These are phyloP conservation scores for Gallinago media DNA, from an alignment of 2,113 vertebrate species.

Conservation along the genomic window DNA sequence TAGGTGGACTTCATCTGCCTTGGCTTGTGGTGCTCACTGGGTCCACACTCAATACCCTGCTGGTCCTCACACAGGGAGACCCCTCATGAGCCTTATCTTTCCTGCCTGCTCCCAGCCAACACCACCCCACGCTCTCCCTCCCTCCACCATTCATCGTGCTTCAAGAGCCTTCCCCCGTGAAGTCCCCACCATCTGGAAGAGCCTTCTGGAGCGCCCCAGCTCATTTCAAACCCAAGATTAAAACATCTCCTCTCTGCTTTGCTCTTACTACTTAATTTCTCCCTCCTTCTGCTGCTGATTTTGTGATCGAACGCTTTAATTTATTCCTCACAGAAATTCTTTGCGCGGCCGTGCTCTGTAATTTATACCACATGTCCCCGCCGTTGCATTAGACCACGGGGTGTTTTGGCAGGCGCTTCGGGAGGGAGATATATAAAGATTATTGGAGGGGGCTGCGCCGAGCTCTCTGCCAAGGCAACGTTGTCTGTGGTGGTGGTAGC, in stretches of 20 bases:
- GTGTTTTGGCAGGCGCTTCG: constrained; percentile 43
- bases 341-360: not conserved
- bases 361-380: constrained; percentile 52
- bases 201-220: not conserved
- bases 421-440: constrained; percentile 52
- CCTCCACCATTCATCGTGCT: not conserved
- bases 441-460: not conserved
- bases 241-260: constrained; percentile 28
- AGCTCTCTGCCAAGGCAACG: not conserved
- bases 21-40: rapidly evolving
- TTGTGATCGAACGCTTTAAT: constrained; percentile 58
- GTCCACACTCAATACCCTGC: rapidly evolving
- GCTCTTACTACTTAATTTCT: constrained; percentile 34
- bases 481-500: not conserved
- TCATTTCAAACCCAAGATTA: constrained; percentile 21
- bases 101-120: not conserved
- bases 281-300: constrained; percentile 53
- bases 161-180: not conserved
- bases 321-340: constrained; percentile 53
- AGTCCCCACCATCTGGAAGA: not conserved
- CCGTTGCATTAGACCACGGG: not conserved
- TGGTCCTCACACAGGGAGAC: not conserved
- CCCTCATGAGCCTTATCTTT: not conserved
- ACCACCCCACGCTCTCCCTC: not conserved
- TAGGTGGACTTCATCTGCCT: not conserved